Evolutionary conservation across 2,797 vertebrate species (phyloP).

Genomic region (Tachyglossus aculeatus): DNA sequence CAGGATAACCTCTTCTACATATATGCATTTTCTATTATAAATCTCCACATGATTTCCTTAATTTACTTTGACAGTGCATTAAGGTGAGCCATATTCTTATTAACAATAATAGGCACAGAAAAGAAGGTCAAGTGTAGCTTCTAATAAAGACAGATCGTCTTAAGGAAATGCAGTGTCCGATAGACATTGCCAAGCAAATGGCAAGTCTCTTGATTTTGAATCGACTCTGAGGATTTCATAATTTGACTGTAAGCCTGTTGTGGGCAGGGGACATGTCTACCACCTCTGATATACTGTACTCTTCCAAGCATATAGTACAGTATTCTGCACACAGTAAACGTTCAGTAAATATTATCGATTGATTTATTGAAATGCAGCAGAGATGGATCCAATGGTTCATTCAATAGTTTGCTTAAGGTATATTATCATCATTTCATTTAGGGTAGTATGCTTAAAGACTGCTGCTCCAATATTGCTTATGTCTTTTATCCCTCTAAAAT

Average conservation of each 20-base stretch:
- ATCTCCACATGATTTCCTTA: background rate
- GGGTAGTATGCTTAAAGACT: constrained; percentile 1
- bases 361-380: fast-evolving
- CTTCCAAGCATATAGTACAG: too few relatives aligned
- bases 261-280: too few relatives aligned
- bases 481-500: constrained; percentile 27
- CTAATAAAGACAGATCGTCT: constrained; percentile 48
- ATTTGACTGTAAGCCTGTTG: too few relatives aligned
- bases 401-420: constrained; percentile 22
- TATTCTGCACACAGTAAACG: too few relatives aligned
- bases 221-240: constrained; percentile 18
- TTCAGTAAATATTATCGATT: too few relatives aligned
- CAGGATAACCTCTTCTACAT: fast-evolving
- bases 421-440: constrained; percentile 12
- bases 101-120: constrained; percentile 38
- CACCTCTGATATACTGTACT: too few relatives aligned
- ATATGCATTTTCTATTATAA: constrained; percentile 24
- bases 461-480: constrained; percentile 22
- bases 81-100: constrained; percentile 29
- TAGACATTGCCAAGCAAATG: constrained; percentile 15
- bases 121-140: constrained; percentile 14
- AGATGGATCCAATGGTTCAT: constrained; percentile 3
- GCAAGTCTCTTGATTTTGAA: constrained; percentile 13
- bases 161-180: constrained; percentile 4
- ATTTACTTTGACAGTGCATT: constrained; percentile 29